Percentiles rank a stretch among this genome's conserved stretches.
These are phyloP conservation scores for Dipus sagitta DNA, from an alignment of 2,797 vertebrate species.

Conservation along the genomic window DNA sequence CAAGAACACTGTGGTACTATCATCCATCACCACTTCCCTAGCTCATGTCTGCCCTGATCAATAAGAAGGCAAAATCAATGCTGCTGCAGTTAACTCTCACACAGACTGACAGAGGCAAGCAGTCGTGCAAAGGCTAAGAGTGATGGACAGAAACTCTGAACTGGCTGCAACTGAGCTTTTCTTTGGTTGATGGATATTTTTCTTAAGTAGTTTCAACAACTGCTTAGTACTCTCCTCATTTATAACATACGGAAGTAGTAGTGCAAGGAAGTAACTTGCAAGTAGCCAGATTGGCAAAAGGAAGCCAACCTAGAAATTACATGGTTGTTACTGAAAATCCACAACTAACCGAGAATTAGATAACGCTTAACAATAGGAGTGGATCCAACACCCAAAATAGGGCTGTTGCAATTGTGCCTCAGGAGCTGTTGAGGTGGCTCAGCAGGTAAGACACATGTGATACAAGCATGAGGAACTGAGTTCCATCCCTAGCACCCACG, in stretches of 20 bases:
- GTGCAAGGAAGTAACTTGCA: background rate
- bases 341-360: background rate
- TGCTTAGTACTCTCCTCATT: background rate
- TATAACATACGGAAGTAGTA: background rate
- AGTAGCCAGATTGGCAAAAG: background rate
- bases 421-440: background rate
- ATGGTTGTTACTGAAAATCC: background rate
- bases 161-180: background rate
- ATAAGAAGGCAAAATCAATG: slow-evolving; percentile 68
- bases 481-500: no score
- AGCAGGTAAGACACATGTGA: no score
- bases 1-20: slow-evolving; percentile 59
- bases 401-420: slow-evolving; percentile 28
- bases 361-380: background rate
- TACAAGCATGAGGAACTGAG: no score
- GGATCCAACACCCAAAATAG: background rate
- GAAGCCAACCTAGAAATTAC: background rate
- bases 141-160: slow-evolving; percentile 44
- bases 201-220: slow-evolving; percentile 41
- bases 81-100: slow-evolving; percentile 39
- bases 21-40: slow-evolving; percentile 67
- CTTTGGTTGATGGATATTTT: background rate
- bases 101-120: background rate
- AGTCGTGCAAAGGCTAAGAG: slow-evolving; percentile 33
- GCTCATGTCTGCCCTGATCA: slow-evolving; percentile 54